Evolutionary conservation across 2,113 vertebrate genomes (phyloP), one percentile per base, ranked within the genome.

Genomic region (Pedetes capensis): DNA sequence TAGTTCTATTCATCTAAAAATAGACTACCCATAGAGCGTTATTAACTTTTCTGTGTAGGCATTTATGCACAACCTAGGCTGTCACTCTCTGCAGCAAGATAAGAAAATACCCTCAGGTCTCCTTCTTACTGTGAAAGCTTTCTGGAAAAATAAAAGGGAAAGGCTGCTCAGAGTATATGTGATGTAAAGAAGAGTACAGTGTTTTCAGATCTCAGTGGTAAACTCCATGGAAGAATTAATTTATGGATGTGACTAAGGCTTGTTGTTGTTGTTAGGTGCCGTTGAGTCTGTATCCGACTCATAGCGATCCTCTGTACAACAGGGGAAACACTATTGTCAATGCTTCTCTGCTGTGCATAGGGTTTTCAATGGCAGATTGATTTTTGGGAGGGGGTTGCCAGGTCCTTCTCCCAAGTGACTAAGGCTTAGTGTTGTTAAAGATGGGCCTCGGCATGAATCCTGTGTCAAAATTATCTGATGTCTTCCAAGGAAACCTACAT

Each of bases 1-100:
- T n/a, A 61, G 51, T 87, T 82, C 87, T 90, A 95, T 96, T 93
- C 95, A 17, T 55, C 89, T 97, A 96, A 97, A 97, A 96, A 96
- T 95, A 97, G 91, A 44, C 12, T 55, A 29, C 66, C 63, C 0
- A 5, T 95, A 95, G 95, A 97, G 68, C 97, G 97, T 97, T 95
- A 93, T 97, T 96, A 97, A 92, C 92, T 96, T 88, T 89, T 20
- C 90, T 89, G 90, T 39, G 90, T 96, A 81, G 95, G 96, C 72
- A 92, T 64, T 74, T 83, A 82, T 86, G 96, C 64, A 83, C 71
- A 71, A 82, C 90, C 53, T 86, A 84, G 94, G 75, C 92, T 27
- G 37, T 92, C 81, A 74, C 66, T 89, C 63, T 93, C 87, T 90
- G 39, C 51, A 90, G 80, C 51, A 83, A 87, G 76, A 97, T 69